Conservation (phyloP, 2,113 vertebrate genomes). For the Pardalotus punctatus region DNA sequence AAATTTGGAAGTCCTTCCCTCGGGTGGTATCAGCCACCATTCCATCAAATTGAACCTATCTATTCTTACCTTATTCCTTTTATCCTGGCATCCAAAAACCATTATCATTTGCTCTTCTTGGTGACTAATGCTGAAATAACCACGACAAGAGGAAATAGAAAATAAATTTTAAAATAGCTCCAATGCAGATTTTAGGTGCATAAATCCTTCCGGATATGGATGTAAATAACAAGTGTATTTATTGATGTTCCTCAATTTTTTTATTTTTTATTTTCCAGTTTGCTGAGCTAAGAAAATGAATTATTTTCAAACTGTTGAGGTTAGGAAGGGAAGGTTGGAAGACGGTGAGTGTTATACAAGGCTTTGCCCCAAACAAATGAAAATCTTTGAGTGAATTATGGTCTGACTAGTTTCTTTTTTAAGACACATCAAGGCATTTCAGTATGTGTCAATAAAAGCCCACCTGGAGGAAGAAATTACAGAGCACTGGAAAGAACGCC, state of each 20-base stretch:
- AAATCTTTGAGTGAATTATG: constrained; percentile 31
- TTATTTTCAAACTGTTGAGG: not conserved
- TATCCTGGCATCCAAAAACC: not conserved
- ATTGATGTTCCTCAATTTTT: not conserved
- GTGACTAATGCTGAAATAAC: not conserved
- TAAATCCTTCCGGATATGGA: not conserved
- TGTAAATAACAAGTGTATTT: not conserved
- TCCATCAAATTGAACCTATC: not conserved
- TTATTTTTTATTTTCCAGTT: not conserved
- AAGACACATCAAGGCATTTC: constrained; percentile 54
- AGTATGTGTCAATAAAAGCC: constrained; percentile 53
- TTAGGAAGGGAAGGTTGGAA: not conserved
- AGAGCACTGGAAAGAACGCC: constrained; percentile 45
- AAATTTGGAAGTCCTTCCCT: constrained; percentile 9
- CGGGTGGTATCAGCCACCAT: not conserved
- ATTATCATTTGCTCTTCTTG: not conserved
- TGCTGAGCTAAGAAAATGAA: not conserved
- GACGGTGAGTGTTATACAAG: not conserved
- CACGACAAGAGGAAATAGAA: not conserved
- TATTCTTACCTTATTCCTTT: not conserved
- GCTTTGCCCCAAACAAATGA: constrained; percentile 25
- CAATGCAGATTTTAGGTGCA: not conserved
- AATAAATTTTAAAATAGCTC: not conserved
- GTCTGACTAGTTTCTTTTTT: constrained; percentile 8
- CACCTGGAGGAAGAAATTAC: constrained; percentile 60